Conservation (phyloP, 2,113 vertebrate genomes). For the Motacilla alba region DNA sequence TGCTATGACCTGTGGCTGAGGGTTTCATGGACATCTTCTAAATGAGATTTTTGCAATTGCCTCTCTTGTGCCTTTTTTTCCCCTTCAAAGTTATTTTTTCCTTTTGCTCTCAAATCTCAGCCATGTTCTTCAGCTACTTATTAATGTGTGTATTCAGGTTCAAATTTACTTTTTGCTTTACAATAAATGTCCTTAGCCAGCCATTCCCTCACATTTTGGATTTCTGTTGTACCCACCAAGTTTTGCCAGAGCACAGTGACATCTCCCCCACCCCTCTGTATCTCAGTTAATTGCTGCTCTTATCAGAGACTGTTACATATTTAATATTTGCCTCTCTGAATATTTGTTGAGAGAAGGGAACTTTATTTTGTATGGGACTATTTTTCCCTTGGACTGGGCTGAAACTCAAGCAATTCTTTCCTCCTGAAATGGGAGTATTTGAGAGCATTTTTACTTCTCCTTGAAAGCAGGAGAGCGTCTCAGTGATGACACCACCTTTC, state of each 20-base stretch:
- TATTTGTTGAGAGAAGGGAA: background rate
- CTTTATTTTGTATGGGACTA: background rate
- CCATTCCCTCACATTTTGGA: background rate
- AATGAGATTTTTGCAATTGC: background rate
- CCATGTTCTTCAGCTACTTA: background rate
- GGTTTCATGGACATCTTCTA: background rate
- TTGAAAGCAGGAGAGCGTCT: background rate
- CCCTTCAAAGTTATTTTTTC: background rate
- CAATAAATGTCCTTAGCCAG: background rate
- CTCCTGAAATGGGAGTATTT: background rate
- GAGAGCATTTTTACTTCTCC: background rate
- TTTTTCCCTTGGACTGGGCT: background rate
- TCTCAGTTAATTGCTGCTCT: background rate
- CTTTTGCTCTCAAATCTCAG: background rate
- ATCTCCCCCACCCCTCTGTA: background rate
- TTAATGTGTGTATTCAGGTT: background rate
- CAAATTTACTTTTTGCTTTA: background rate
- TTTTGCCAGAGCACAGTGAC: background rate
- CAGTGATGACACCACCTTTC: background rate
- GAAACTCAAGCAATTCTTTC: background rate
- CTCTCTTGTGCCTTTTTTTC: background rate
- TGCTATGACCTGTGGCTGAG: background rate
- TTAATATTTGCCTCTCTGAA: background rate
- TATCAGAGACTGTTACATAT: background rate
- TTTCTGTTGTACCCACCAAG: background rate